Conservation (phyloP, 2,113 vertebrate genomes). For the Phycodurus eques region DNA sequence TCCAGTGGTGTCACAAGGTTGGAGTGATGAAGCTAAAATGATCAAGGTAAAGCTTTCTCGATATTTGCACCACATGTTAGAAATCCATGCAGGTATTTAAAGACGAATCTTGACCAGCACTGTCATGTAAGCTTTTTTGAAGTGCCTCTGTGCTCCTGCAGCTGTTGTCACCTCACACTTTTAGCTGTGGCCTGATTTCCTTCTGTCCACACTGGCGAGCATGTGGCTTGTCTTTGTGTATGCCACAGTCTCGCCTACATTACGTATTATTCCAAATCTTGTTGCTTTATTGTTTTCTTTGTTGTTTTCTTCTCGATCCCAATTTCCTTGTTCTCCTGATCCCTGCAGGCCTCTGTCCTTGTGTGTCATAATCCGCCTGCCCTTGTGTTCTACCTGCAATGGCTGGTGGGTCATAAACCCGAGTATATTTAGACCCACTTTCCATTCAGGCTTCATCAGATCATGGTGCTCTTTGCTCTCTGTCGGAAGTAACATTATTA, state of each 20-base stretch:
- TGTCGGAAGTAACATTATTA: not conserved
- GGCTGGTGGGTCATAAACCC: not conserved
- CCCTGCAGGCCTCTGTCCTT: not conserved
- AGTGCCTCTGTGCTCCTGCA: conserved; percentile 31
- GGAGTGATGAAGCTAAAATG: conserved; percentile 22
- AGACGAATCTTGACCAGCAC: not conserved
- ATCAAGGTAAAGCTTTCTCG: conserved; percentile 38
- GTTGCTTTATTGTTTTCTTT: not conserved
- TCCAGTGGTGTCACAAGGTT: conserved; percentile 5
- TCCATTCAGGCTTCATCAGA: not conserved
- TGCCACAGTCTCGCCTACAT: not conserved
- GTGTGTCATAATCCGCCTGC: not conserved
- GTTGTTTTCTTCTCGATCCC: not conserved
- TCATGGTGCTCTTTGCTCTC: not conserved
- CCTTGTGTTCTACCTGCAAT: not conserved
- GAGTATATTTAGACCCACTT: not conserved
- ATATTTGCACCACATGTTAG: not conserved
- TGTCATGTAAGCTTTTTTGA: conserved; percentile 17
- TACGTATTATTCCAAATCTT: no score
- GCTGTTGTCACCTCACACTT: conserved; percentile 55
- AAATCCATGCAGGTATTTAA: not conserved
- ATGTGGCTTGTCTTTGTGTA: conserved; percentile 6
- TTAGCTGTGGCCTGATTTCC: conserved; percentile 45
- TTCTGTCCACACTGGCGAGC: conserved; percentile 33
- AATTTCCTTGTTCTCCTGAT: not conserved